Evolutionary conservation across 2,113 vertebrate genomes (phyloP), one percentile per base, ranked within the genome.

Genomic region (Ciconia stormi): DNA sequence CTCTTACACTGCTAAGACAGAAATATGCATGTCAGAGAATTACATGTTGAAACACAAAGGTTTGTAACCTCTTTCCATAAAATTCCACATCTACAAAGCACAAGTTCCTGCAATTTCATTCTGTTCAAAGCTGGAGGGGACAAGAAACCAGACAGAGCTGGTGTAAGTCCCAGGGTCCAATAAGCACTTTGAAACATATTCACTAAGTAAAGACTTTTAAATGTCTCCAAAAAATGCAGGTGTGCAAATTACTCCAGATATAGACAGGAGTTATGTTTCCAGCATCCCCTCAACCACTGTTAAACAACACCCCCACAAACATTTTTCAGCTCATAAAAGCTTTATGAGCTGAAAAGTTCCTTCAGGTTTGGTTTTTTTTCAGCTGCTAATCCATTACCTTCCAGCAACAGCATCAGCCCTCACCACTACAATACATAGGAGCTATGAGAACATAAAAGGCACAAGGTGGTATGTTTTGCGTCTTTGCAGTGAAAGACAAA

Each of bases 281-380:
- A 97, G 96, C 94, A 97, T 93, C 87, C 95, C 83, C 62, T 90
- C 88, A 95, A 87, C 93, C 78, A 85, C 93, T 87, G 81, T 97
- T 97, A 97, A 98, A 96, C 82, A 96, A 94, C 91, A 94, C 65
- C 82, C 93, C 95, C 93, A 90, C 79, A 84, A 95, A 96, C 95
- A 95, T 98, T 98, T 98, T 96, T 98, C 96, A 97, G 96, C 96
- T 98, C 96, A 97, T 98, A 98, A 98, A 98, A 97, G 2, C 52
- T 97, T 98, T 98, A 98, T 97, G 97, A 97, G 95, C 96, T 98
- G 94, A 96, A 97, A 97, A 97, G 96, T 97, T 98, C 92, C 96
- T 96, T 97, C 82, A 96, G 85, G 67, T 94, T 97, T 78, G 59
- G 40, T 9, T 80, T 56, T 84, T 89, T 94, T 91, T 80, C 62